Evolutionary conservation across 2,797 vertebrate species (phyloP), one percentile per base, ranked within the genome.

Genomic region (Apogon talboti): DNA sequence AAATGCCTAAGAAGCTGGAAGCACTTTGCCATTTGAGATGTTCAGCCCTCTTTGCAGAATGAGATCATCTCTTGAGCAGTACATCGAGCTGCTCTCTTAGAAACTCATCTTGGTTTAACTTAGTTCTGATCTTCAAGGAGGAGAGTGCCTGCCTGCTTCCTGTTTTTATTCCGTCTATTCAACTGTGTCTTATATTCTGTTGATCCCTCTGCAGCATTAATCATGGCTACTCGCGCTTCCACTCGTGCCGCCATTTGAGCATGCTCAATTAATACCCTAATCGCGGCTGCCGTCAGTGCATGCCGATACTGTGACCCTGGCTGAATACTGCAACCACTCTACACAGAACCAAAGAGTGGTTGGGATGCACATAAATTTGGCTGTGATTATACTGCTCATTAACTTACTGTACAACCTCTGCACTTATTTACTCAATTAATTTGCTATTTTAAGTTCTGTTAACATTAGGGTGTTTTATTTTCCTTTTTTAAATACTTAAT

Each of bases 341-440:
- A 56, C 13, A 42, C 58, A 4, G 44, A 47, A 11, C 73, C 64
- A 71, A 62, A 60, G 47, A 68, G 70, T 56, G 53, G 60, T 76
- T 75, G 42, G 54, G 67, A 86, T 80, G 68, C 61, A 78, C 76
- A 85, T 86, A 88, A 76, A 82, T 87, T 66, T 76, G 51, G 38
- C 71, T 45, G 64, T 28, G 66, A 89, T 90, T 88, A 87, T 74
- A 67, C 77, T 10, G 55, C 84, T 86, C 88, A 87, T 90, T 87
- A 87, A 83, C 79, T 85, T 72, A 82, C 81, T 48, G 71, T 62
- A 74, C 82, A 84, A 84, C 79, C 88, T 74, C 82, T 87, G 71
- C 81, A 68, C 78, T 89, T 87, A 89, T 89, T 92, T 88, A 89
- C 85, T 86, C 86, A 86, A 84, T 88, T 87, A 90, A 91, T 77